Conservation (phyloP, 2,113 vertebrate species). For the Saimiri boliviensis region DNA sequence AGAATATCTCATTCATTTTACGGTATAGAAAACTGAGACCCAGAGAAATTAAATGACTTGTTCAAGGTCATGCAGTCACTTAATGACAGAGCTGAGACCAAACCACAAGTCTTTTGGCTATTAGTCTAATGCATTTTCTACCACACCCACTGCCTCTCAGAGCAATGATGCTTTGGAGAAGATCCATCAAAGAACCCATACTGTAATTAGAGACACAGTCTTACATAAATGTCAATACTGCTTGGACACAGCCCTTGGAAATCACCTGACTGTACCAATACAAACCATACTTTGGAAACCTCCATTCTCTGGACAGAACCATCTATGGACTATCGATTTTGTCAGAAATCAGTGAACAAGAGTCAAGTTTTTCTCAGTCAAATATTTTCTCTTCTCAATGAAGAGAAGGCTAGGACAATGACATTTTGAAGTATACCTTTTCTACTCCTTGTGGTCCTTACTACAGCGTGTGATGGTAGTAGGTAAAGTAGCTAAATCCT, state of each 20-base stretch:
- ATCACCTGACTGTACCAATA: not conserved
- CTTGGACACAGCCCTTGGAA: constrained; percentile 3
- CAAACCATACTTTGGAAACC: not conserved
- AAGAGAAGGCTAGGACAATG: not conserved
- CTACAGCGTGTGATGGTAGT: not conserved
- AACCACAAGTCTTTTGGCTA: not conserved
- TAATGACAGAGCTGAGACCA: not conserved
- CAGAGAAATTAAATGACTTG: constrained; percentile 22
- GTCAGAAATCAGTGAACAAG: not conserved
- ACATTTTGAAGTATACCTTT: not conserved
- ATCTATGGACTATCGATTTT: not conserved
- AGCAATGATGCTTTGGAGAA: not conserved
- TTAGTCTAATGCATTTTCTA: not conserved
- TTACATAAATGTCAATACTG: not conserved
- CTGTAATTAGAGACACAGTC: not conserved
- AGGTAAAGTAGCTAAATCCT: not conserved
- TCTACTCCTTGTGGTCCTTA: not conserved
- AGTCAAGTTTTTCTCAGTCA: not conserved
- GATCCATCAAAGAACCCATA: not conserved
- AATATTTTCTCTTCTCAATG: not conserved
- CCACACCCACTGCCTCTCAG: not conserved
- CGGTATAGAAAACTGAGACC: not conserved
- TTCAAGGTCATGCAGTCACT: not conserved
- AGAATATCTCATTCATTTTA: not conserved
- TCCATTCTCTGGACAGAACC: not conserved